A percentile compares a stretch with the other conserved stretches of the same genome.
These are phyloP conservation scores for Aurelia sp. DNA, from an alignment of 30 jellyfish, hydroid and myxozoan genomes.

Conservation along the genomic window DNA sequence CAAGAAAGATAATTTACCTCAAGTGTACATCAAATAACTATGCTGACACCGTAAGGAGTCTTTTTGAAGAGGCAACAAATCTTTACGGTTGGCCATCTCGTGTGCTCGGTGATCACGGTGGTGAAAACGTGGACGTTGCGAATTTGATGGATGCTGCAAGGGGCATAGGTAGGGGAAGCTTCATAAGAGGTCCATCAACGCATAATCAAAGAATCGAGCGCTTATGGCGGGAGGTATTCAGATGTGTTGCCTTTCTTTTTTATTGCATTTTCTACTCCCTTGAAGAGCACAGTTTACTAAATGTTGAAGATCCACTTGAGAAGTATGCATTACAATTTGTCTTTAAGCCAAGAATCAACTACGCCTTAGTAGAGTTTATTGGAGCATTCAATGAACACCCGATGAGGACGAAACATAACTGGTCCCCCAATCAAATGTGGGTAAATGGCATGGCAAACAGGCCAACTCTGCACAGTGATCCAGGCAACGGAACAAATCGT, in stretches of 20 bases:
- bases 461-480: no score
- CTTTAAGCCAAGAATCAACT: constrained; percentile 18
- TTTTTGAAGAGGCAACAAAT: no score
- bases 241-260: constrained; percentile 32
- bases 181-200: no score
- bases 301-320: constrained; percentile 23
- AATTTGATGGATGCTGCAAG: no score
- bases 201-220: no score
- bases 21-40: constrained; percentile 23
- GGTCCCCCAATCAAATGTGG: constrained; percentile 39
- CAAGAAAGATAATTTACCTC: constrained; percentile 20
- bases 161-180: no score
- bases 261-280: constrained; percentile 15
- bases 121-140: no score
- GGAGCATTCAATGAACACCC: constrained; percentile 35
- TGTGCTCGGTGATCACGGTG: no score
- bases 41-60: constrained; percentile 11
- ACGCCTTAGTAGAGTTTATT: constrained; percentile 13
- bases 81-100: no score
- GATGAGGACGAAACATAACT: neutral
- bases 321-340: constrained; percentile 21
- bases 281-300: constrained; percentile 20
- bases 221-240: constrained; percentile 8
- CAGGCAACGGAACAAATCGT: no score
- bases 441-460: constrained; percentile 30